Conservation (phyloP, 1,140 invertebrate genomes). For the Sarcophaga bullata region DNA sequence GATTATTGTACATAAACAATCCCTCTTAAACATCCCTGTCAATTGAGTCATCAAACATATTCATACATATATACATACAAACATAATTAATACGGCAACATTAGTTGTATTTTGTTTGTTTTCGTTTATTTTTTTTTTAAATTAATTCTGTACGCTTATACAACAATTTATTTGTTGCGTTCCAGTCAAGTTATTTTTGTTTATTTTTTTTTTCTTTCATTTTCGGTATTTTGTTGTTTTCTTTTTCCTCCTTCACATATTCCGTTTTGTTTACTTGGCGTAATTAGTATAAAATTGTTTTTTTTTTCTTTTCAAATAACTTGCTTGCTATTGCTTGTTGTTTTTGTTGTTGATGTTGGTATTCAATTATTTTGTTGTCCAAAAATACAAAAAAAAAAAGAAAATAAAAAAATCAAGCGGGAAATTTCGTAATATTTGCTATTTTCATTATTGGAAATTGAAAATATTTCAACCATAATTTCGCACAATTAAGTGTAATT, state of each 20-base stretch:
- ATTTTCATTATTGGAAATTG: background rate
- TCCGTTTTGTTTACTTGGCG: background rate
- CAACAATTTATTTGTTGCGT: conserved; percentile 14
- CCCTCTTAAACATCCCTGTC: too few species aligned
- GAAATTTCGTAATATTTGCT: background rate
- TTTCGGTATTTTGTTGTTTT: background rate
- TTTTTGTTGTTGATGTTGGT: too few species aligned
- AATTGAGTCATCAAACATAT: too few species aligned
- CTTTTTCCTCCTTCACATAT: background rate
- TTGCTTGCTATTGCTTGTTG: too few species aligned
- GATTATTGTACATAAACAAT: too few species aligned
- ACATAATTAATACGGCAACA: too few species aligned
- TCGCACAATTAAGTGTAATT: too few species aligned
- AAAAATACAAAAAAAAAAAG: background rate
- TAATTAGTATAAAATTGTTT: conserved; percentile 9
- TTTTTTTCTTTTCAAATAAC: background rate
- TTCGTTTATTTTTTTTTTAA: background rate
- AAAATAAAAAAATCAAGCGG: background rate
- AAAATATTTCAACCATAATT: too few species aligned
- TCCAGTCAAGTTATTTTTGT: background rate
- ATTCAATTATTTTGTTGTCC: background rate
- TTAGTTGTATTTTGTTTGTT: too few species aligned
- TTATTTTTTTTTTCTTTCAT: background rate
- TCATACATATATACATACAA: too few species aligned
- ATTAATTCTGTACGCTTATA: background rate